Conservation (phyloP, 2,113 vertebrate genomes). For the Cyanoramphus novaezelandiae region DNA sequence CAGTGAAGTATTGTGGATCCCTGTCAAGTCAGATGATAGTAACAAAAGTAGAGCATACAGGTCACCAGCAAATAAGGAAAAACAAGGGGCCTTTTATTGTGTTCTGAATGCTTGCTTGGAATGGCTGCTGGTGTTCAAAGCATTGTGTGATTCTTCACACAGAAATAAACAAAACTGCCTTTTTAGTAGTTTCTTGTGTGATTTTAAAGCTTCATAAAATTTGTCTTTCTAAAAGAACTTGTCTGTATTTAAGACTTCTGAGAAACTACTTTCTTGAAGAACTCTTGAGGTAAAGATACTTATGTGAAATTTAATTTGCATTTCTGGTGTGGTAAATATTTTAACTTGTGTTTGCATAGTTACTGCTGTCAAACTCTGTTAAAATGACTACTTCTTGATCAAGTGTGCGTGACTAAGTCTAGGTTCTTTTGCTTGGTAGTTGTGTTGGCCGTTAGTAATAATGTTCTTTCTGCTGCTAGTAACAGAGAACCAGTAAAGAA, state of each 20-base stretch:
- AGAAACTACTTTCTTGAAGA: neutral
- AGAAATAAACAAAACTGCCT: neutral
- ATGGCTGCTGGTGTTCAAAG: neutral
- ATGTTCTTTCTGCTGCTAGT: neutral
- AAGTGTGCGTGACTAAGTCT: neutral
- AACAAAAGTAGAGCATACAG: slow-evolving; percentile 26
- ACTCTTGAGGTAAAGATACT: neutral
- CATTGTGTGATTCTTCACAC: slow-evolving; percentile 2
- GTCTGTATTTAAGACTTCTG: neutral
- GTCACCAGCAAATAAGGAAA: slow-evolving; percentile 11
- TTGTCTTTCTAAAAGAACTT: neutral
- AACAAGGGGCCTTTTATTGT: slow-evolving; percentile 1
- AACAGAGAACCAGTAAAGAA: neutral
- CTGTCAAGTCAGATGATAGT: slow-evolving; percentile 50
- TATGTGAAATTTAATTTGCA: neutral
- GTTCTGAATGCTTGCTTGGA: slow-evolving; percentile 31
- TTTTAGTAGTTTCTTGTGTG: neutral
- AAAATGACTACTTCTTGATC: neutral
- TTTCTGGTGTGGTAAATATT: neutral
- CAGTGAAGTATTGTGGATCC: slow-evolving; percentile 12
- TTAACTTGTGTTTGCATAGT: neutral
- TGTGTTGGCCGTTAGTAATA: neutral
- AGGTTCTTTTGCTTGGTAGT: neutral
- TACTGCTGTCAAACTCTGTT: neutral
- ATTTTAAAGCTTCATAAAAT: neutral